Percentiles rank a stretch among this genome's conserved stretches.
Conservation (phyloP, 53 echinoderm and acorn worm genomes). For the Astropecten irregularis region DNA sequence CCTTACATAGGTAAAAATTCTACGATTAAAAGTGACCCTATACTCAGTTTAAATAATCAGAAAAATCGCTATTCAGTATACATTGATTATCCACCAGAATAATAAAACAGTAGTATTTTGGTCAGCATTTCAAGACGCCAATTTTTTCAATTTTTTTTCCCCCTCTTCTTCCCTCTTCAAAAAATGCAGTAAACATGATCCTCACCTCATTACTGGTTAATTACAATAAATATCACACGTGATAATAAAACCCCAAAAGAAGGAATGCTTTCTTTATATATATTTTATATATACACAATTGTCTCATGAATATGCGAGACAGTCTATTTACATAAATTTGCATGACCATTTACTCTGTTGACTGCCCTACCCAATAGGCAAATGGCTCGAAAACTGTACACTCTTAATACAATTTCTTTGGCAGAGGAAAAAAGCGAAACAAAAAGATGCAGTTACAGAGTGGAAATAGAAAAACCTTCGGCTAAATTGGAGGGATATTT, state of each 20-base stretch:
- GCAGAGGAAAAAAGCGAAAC: conserved; percentile 37
- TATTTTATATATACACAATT: conserved; percentile 35
- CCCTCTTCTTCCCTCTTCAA: too few relatives aligned
- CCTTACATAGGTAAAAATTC: conserved; percentile 30
- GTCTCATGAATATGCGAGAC: conserved; percentile 53
- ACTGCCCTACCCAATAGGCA: conserved; percentile 54
- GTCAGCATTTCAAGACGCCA: conserved; percentile 27
- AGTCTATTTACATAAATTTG: conserved; percentile 55
- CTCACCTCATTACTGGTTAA: conserved; percentile 7
- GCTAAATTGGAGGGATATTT: not conserved
- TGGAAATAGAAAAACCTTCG: not conserved
- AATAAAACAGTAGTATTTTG: conserved; percentile 15
- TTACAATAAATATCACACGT: conserved; percentile 46
- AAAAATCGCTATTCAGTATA: conserved; percentile 13
- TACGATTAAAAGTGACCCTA: conserved; percentile 1
- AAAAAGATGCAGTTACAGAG: not conserved
- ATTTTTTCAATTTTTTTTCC: not conserved
- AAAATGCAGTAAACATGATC: too few relatives aligned
- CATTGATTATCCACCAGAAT: not conserved
- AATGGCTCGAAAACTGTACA: conserved; percentile 51
- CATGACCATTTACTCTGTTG: conserved; percentile 34
- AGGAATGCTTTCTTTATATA: conserved; percentile 57
- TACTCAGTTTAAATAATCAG: not conserved
- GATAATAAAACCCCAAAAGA: conserved; percentile 38
- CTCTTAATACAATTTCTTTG: conserved; percentile 50